Evolutionary conservation across 2,888 invertebrate species (phyloP).

Genomic region (Aphidoletes aphidimyza): DNA sequence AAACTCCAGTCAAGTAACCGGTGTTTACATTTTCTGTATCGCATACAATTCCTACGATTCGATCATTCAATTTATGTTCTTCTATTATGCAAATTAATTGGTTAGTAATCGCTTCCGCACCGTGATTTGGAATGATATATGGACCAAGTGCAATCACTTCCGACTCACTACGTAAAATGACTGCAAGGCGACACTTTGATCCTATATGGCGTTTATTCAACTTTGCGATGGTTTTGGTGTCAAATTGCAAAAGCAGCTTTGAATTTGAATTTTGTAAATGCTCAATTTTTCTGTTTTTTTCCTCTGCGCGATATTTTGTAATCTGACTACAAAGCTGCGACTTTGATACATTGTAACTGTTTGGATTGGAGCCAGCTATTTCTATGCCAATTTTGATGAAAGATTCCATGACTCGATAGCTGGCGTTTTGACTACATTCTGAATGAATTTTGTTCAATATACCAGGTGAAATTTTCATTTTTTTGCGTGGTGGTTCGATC

Average conservation of each 20-base stretch:
- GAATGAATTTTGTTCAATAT: neutral
- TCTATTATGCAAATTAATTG: neutral
- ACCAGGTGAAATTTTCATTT: neutral
- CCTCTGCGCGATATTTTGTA: neutral
- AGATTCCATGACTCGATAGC: neutral
- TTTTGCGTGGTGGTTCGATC: too few relatives aligned
- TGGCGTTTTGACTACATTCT: neutral
- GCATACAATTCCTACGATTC: neutral
- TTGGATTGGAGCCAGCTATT: neutral
- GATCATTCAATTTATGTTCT: neutral
- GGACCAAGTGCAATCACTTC: neutral
- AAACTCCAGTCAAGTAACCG: neutral
- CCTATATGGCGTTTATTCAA: constrained; percentile 12
- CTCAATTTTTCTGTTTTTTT: neutral
- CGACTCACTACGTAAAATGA: neutral
- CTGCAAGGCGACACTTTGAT: neutral
- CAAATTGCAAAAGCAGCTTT: neutral
- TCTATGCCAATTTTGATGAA: constrained; percentile 22
- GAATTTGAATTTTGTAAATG: neutral
- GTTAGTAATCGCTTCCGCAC: neutral
- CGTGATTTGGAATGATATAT: neutral
- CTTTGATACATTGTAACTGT: neutral
- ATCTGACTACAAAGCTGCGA: neutral
- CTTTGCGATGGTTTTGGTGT: neutral
- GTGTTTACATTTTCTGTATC: neutral